phyloP scores from a whole-genome alignment of 2,797 vertebrate genomes.

The Platyrinchus mystaceus region DNA sequence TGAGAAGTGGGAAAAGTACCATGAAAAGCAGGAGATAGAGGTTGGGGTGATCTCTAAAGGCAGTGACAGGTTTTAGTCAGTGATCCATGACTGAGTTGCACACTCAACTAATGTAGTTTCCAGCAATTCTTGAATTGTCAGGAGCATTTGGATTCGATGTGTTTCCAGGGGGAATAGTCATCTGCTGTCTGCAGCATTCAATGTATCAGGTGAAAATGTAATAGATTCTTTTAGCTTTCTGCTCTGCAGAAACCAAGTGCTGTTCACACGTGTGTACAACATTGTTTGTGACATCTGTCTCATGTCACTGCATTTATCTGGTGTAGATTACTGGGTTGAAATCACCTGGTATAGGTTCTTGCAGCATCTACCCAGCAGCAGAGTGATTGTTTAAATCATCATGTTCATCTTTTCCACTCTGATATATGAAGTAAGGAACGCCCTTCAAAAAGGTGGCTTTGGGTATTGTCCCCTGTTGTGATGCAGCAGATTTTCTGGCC shows the following conservation, averaged over 20 bases:
- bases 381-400: background rate
- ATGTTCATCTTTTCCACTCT: background rate
- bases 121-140: background rate
- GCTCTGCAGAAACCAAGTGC: background rate
- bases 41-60: background rate
- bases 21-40: background rate
- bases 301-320: background rate
- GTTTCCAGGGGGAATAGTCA: background rate
- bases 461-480: background rate
- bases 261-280: fast-evolving
- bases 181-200: background rate
- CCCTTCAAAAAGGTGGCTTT: background rate
- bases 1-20: background rate
- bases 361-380: background rate
- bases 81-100: background rate
- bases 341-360: background rate
- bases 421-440: background rate
- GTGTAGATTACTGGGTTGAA: background rate
- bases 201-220: background rate
- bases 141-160: background rate
- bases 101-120: background rate
- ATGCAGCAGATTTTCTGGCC: background rate
- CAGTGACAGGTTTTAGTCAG: background rate
- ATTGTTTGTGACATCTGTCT: background rate
- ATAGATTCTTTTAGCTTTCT: background rate